These are phyloP conservation scores for Aptenodytes forsteri DNA, from an alignment of 2,113 vertebrate genomes.

Conservation along the genomic window DNA sequence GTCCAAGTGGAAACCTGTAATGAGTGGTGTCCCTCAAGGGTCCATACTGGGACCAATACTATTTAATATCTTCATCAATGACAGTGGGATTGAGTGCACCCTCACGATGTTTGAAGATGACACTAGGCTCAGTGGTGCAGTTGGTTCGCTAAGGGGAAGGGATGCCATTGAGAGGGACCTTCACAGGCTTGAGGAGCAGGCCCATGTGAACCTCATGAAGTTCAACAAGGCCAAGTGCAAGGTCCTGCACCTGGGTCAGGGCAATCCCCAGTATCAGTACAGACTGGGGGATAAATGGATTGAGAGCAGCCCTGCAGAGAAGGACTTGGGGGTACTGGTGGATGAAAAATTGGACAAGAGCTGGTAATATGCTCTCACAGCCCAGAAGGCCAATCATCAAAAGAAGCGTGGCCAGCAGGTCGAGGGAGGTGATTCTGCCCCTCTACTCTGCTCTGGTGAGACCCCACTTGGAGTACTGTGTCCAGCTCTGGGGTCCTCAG, in stretches of 20 bases:
- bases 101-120: neutral
- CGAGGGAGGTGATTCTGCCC: neutral
- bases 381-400: neutral
- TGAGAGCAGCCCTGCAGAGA: neutral
- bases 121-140: neutral
- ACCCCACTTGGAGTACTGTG: neutral
- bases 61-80: neutral
- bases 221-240: neutral
- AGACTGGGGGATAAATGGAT: neutral
- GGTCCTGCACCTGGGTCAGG: neutral
- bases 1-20: neutral
- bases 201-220: neutral
- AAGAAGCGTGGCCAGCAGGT: neutral
- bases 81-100: neutral
- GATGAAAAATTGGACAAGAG: neutral
- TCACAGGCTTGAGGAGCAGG: neutral
- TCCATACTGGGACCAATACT: neutral
- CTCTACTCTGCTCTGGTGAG: neutral
- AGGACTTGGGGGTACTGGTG: neutral
- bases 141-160: neutral
- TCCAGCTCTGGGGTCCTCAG: neutral
- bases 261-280: neutral
- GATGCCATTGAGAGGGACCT: neutral
- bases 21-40: neutral
- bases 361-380: neutral